Percentiles rank a stretch among this genome's conserved stretches.
Conservation (phyloP, 2,113 vertebrate species). For the Oryctolagus cuniculus region mOryCun1.1 NC_091443.1:60694501-60695000, state of each 20-base stretch:
- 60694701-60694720: slow-evolving; percentile 8
- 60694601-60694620: slow-evolving; percentile 86
- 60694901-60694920: background rate
- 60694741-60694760: slow-evolving; percentile 19
- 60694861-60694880: slow-evolving; percentile 23
- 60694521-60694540: slow-evolving; percentile 85
- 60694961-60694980: background rate
- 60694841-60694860: background rate
- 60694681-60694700: slow-evolving; percentile 60
- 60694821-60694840: background rate
- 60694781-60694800: slow-evolving; percentile 34
- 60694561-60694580: slow-evolving; percentile 87
- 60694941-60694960: background rate
- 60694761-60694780: slow-evolving; percentile 45
- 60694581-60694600: slow-evolving; percentile 87
- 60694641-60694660: slow-evolving; percentile 78
- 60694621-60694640: slow-evolving; percentile 85
- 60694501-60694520: slow-evolving; percentile 85
- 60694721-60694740: slow-evolving; percentile 42
- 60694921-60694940: background rate
- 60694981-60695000: too few species aligned
- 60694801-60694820: slow-evolving; percentile 46
- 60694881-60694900: background rate
- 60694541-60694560: slow-evolving; percentile 81
- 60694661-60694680: slow-evolving; percentile 64